Evolutionary conservation across 2,888 invertebrate species (phyloP), one percentile per base, ranked within the genome.

Genomic region (Eristalinus aeneus): DNA sequence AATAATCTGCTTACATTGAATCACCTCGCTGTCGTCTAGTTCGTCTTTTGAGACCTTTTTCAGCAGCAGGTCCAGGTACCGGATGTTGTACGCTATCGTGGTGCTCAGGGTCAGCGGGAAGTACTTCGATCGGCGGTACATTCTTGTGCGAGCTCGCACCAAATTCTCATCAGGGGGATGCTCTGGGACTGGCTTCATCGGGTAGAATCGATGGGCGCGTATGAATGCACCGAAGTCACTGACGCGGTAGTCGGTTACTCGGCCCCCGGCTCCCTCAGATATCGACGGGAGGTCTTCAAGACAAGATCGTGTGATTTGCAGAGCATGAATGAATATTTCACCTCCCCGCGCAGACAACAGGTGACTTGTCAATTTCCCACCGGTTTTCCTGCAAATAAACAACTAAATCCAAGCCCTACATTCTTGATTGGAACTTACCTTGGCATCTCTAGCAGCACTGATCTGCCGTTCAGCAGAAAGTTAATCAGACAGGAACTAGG

Each of bases 401-500:
- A 27, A 3, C 2, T 46, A 16, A 23, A 20, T 36, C 67, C 34
- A 0, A 78, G 11, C 10, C 10, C 22, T 1, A 2, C 1, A 34
- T 0, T 31, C 22, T 2, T 0, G 0, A 1, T n/a, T 58, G 2
- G 9, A n/a, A 23, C 2, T 46, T 88, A 94, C 93, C 95, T 94
- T 0, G 96, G 97, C 94, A 98, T 97, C 93, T 99, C 98, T 65
- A 99, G 93, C 94, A 97, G 96, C 12, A 98, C 97, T 0, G 97
- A 97, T n/a, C 97, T 94, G 10, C 99, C 99, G 90, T 97, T 97
- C 0, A 99, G 94, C n/a, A 99, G 93, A 93, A 99, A 99, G 93
- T 98, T 98, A 63, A 99, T 99, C 69, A 99, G 94, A 91, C 99
- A 99, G 0, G 98, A 97, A 0, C 99, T 98, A 0, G 99, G 99